phyloP scores from a whole-genome alignment of 1,140 invertebrate species.

The Adoxophyes honmai region DNA sequence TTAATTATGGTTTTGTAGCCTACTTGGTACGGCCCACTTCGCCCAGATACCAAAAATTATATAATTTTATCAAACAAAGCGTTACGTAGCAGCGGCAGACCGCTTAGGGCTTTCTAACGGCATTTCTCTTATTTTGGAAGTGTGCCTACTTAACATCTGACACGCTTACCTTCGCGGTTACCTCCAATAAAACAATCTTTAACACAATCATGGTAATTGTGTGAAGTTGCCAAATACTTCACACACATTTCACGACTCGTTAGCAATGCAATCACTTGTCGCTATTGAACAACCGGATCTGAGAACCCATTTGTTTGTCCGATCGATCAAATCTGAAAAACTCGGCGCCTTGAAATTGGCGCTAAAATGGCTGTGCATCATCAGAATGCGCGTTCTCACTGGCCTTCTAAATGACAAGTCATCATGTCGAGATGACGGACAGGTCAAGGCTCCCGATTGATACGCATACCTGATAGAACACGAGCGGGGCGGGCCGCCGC shows the following conservation, averaged over 20 bases:
- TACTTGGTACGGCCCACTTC: neutral
- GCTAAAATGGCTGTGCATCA: neutral
- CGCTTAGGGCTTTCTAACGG: neutral
- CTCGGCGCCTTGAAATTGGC: neutral
- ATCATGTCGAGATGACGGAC: conserved; percentile 44
- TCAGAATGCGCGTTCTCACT: conserved; percentile 18
- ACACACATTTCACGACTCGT: conserved; percentile 10
- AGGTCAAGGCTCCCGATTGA: conserved; percentile 42
- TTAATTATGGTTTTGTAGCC: neutral
- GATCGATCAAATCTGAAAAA: neutral
- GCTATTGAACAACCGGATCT: conserved; percentile 2
- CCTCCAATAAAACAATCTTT: neutral
- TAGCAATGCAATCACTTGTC: neutral
- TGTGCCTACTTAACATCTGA: neutral
- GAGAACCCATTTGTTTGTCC: neutral
- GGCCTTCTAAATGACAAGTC: conserved; percentile 33
- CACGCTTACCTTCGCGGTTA: too few relatives aligned
- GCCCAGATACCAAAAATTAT: neutral
- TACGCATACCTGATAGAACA: conserved; percentile 36
- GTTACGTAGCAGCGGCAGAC: neutral
- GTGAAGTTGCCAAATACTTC: conserved; percentile 9
- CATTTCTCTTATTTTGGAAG: conserved; percentile 3
- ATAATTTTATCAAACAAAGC: neutral
- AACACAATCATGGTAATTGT: conserved; percentile 8
- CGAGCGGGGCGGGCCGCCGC: conserved; percentile 31